phyloP scores from a whole-genome alignment of 2,888 invertebrate genomes.

The Lasius fuliginosus region DNA sequence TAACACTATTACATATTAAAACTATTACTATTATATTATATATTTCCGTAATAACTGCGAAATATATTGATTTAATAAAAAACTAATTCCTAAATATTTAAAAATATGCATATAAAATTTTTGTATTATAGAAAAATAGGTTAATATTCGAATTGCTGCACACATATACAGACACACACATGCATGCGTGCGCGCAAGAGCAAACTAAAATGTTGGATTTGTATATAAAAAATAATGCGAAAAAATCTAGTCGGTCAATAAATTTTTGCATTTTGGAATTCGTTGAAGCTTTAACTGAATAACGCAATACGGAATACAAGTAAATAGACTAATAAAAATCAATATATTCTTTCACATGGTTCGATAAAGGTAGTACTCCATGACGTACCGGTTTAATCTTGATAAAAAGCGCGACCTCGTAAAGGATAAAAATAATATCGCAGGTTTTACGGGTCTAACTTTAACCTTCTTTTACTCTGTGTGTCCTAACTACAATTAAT shows the following conservation, averaged over 20 bases:
- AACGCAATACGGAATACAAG: not conserved
- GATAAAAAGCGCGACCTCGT: slow-evolving; percentile 48
- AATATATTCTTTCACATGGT: slow-evolving; percentile 53
- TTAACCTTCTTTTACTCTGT: slow-evolving; percentile 20
- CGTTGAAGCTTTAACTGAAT: not conserved
- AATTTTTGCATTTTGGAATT: not conserved
- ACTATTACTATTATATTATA: not conserved
- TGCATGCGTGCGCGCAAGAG: not conserved
- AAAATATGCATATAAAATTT: not conserved
- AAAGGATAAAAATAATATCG: slow-evolving; percentile 48
- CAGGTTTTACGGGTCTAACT: slow-evolving; percentile 33
- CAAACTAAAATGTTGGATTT: not conserved
- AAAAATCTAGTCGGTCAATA: not conserved
- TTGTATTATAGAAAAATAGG: not conserved
- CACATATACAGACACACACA: not conserved
- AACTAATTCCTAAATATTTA: slow-evolving; percentile 9
- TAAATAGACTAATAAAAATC: slow-evolving; percentile 59
- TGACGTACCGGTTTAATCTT: slow-evolving; percentile 48
- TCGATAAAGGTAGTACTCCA: slow-evolving; percentile 49
- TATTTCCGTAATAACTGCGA: not conserved
- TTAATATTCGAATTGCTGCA: not conserved
- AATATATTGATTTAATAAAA: not conserved
- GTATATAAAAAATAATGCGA: not conserved
- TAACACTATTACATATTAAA: not conserved
- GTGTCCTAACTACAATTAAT: not conserved